Percentiles rank a stretch among this genome's conserved stretches.
These are phyloP conservation scores for Oreochromis aureus DNA, from an alignment of 2,113 vertebrate genomes.

Conservation along the genomic window DNA sequence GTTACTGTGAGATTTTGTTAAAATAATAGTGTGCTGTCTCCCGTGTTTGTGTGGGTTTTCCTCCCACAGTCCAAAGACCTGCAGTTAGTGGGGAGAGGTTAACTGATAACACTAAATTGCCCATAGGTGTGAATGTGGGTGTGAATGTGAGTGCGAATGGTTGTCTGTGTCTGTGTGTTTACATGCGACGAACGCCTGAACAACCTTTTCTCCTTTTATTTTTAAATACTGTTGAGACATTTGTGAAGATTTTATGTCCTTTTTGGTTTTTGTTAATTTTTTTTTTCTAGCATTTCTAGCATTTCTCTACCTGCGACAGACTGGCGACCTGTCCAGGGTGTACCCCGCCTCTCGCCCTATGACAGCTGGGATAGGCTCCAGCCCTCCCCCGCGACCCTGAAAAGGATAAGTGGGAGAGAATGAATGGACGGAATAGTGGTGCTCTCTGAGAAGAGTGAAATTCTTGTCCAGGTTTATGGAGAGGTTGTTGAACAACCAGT, in stretches of 20 bases:
- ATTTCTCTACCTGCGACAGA: not conserved
- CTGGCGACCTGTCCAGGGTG: not conserved
- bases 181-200: constrained; percentile 84
- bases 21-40: not conserved
- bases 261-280: constrained; percentile 71
- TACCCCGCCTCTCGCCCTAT: not conserved
- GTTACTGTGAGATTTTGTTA: not conserved
- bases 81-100: not conserved
- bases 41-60: not conserved
- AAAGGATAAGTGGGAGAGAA: not conserved
- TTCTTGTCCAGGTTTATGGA: not conserved
- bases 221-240: constrained; percentile 86
- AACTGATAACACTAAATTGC: not conserved
- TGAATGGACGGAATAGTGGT: not conserved
- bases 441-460: not conserved
- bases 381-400: not conserved
- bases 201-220: constrained; percentile 82
- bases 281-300: constrained; percentile 6
- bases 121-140: not conserved
- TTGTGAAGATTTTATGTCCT: constrained; percentile 90
- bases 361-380: not conserved
- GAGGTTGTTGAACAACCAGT: not conserved
- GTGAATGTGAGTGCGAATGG: not conserved
- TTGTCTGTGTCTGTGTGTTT: constrained; percentile 20
- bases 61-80: not conserved